phyloP scores from a whole-genome alignment of 2,888 invertebrate species.

The Lepidocyrtinus sp. region DNA sequence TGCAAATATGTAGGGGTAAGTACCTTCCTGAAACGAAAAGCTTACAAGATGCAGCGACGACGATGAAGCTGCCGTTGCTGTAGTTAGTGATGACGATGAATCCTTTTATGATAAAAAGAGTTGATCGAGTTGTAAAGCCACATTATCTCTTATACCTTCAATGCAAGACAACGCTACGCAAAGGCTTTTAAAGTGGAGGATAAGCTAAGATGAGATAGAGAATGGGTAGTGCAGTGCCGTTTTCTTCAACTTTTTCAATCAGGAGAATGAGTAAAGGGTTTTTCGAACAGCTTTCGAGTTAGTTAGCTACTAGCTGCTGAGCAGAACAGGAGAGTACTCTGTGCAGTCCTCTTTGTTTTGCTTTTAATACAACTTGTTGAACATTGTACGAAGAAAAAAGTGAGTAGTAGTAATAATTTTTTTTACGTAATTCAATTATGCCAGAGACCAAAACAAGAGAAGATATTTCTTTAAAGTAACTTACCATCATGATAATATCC shows the following conservation, averaged over 20 bases:
- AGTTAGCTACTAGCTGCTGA: slow-evolving; percentile 61
- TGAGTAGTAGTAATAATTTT: not conserved
- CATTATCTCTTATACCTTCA: not conserved
- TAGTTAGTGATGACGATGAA: slow-evolving; percentile 43
- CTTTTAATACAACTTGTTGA: too few species aligned
- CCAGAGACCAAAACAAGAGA: not conserved
- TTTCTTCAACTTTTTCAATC: not conserved
- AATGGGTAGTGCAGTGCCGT: slow-evolving; percentile 5
- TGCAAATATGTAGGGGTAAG: not conserved
- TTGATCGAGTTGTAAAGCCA: not conserved
- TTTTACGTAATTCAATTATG: not conserved
- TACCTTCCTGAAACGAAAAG: not conserved
- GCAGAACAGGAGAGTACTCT: slow-evolving; percentile 61
- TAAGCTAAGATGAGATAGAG: too few species aligned
- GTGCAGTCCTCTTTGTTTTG: slow-evolving; percentile 60
- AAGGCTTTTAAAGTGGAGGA: not conserved
- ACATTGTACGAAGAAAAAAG: slow-evolving; percentile 2
- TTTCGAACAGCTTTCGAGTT: slow-evolving; percentile 51
- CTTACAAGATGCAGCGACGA: not conserved
- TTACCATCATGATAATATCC: not conserved
- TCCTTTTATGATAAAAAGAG: slow-evolving; percentile 50
- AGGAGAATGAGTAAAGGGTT: slow-evolving; percentile 34
- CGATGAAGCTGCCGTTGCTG: not conserved
- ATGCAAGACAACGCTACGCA: too few species aligned
- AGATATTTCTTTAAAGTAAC: not conserved